Base-by-base conservation (phyloP, 2,797 vertebrate species). In the Arctocebus calabarensis region DNA sequence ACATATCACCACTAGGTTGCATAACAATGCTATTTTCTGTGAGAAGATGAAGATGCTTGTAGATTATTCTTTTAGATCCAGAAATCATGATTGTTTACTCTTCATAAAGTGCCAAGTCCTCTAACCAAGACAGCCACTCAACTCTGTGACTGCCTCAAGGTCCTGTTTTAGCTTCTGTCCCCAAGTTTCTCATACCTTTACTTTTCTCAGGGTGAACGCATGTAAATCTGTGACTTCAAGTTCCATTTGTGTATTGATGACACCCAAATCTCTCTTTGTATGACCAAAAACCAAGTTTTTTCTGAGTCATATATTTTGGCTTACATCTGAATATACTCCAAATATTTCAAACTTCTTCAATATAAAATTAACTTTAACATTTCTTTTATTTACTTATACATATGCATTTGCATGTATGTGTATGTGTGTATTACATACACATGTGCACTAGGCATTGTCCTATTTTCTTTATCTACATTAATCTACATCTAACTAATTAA, bases 41-140 rank as follows among this genome's bases (percentile, higher is more conserved):
- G 52, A 88, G 62, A 57, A 81, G 61, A 78, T 77, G 11, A 43
- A 70, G 43, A 37, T 55, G n/a, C 6, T 68, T 5, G 32, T 43
- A n/a, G 52, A 77, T 95, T 88, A 48, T 88, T 93, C 32, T 78
- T 93, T 94, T 73, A 43, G 32, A 84, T 14, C 22, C 52, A 74
- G 62, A 94, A 88, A 82, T 84, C 84, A 66, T 85, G 25, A 25
- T 73, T 48, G 48, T 29, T 61, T 71, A 59, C 57, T 52, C 71
- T 71, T 74, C 66, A 34, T 57, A 91, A 94, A 64, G 52, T 88
- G 70, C 19, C 17, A 86, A 34, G 11, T 45, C 9, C 5, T 77
- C 25, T 87, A 55, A 95, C 48, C 25, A 45, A 93, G 23, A 48
- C n/a, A 74, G 27, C 7, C 9, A 61, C 12, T 57, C 88, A 94